phyloP scores from a whole-genome alignment of 2,888 invertebrate genomes.

The Melanchra persicariae region DNA sequence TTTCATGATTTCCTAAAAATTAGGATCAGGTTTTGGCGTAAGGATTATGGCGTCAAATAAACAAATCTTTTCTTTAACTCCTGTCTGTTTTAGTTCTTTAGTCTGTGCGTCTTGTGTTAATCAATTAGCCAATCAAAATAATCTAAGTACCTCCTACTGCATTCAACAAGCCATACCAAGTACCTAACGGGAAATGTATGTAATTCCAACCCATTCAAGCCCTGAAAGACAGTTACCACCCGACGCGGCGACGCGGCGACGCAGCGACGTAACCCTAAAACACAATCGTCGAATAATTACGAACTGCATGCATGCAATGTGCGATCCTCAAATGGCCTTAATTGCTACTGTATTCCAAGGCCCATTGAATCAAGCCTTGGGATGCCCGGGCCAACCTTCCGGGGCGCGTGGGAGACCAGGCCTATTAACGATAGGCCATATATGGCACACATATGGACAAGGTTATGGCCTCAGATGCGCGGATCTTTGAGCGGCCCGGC shows the following conservation, averaged over 20 bases:
- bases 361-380: slow-evolving; percentile 66
- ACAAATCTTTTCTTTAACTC: no score
- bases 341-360: slow-evolving; percentile 60
- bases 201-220: slow-evolving; percentile 20
- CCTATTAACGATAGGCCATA: slow-evolving; percentile 68
- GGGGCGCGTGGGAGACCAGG: slow-evolving; percentile 72
- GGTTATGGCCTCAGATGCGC: slow-evolving; percentile 65
- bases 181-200: slow-evolving; percentile 20
- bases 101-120: not conserved
- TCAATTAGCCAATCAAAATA: slow-evolving; percentile 13
- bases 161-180: not conserved
- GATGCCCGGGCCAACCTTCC: slow-evolving; percentile 64
- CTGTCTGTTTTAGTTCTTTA: not conserved
- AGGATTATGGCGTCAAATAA: no score
- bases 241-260: no score
- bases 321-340: slow-evolving; percentile 57
- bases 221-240: not conserved
- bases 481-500: slow-evolving; percentile 52
- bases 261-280: slow-evolving; percentile 26
- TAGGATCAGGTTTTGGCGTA: no score
- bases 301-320: slow-evolving; percentile 37
- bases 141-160: not conserved
- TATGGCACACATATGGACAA: slow-evolving; percentile 62
- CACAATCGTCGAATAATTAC: slow-evolving; percentile 46
- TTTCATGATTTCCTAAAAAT: no score